Evolutionary conservation across 2,113 vertebrate species (phyloP), one percentile per base, ranked within the genome.

Genomic region (Corvus moneduloides): DNA sequence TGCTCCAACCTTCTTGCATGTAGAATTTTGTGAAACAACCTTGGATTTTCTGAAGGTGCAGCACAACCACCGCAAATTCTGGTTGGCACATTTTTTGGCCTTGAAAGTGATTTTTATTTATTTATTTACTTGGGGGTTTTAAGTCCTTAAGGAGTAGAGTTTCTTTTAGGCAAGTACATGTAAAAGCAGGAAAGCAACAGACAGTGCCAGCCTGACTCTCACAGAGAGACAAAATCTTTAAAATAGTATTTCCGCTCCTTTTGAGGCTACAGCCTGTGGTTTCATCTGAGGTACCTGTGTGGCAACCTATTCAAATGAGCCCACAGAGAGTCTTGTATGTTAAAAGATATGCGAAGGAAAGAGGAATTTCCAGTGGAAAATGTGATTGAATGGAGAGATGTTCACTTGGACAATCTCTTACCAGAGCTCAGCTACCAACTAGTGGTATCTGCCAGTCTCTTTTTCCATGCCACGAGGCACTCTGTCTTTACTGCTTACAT

Each of bases 301-400:
- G 92, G 89, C 93, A 95, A 66, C 15, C 54, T 84, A 88, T 96
- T 94, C 82, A 94, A 95, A 88, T 75, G 64, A 96, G 83, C 81
- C 71, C 87, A 86, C 81, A 69, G 76, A 91, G 13, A 87, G 35
- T 52, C 58, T 89, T 0, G 0, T 56, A 69, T 72, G 69, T 67
- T 88, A 58, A 90, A 96, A 95, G 83, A 69, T 46, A 82, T 3
- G 49, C 0, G 9, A 92, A 94, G 91, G 84, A 94, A 96, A 94
- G 68, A 93, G 94, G 94, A 96, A 96, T 94, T 97, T 97, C 96
- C 96, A 96, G 94, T 74, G 97, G 96, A 97, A 97, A 97, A 94
- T 94, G 90, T 97, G 97, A 97, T 92, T 90, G 84, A 96, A 94
- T 59, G 95, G 97, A 97, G 96, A 96, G 66, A 93, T 10, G 59